Base-by-base conservation (phyloP, 2,888 invertebrate species). In the Drosophila mayaguana region DNA sequence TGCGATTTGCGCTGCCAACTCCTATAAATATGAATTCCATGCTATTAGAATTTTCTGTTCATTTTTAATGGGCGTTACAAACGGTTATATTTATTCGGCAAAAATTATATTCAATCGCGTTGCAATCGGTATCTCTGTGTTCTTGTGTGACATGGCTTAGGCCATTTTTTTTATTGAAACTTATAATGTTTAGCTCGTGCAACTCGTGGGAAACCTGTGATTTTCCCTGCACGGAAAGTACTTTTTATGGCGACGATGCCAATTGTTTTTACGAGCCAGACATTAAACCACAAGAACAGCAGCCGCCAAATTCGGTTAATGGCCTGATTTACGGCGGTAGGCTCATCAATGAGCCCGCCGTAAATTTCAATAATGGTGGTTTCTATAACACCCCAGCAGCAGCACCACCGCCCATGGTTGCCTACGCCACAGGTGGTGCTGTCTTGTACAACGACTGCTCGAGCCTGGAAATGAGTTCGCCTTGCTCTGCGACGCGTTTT, bases 1-100 rank as follows among this genome's bases (percentile, higher is more conserved):
- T 74, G 62, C 85, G 32, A 70, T 75, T 78, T 75, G 50, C 61
- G 50, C 42, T 25, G 54, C 20, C 40, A 45, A 22, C 11, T 48
- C 50, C 64, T 85, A 83, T 80, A 82, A 80, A 80, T 89, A 90
- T 75, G 79, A 83, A 83, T 83, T 80, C 77, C 67, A 46, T 63
- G 78, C 75, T 80, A 78, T 66, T 77, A 69, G 55, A 78, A 83
- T 72, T 78, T 78, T 83, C 83, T 74, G 89, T 78, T 89, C 83
- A 84, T 87, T 91, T 89, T 56, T 64, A 75, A 79, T 77, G 60
- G 66, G 65, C 61, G 22, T 45, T 18, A 46, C 9, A 59, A 70
- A 28, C 80, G 78, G 60, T 62, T 67, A 38, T 73, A 32, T 40
- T 2, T n/a, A 22, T 16, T 16, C 28, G 16, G 11, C 14, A 14